Conservation (phyloP, 2,113 vertebrate genomes). For the Prinia subflava region DNA sequence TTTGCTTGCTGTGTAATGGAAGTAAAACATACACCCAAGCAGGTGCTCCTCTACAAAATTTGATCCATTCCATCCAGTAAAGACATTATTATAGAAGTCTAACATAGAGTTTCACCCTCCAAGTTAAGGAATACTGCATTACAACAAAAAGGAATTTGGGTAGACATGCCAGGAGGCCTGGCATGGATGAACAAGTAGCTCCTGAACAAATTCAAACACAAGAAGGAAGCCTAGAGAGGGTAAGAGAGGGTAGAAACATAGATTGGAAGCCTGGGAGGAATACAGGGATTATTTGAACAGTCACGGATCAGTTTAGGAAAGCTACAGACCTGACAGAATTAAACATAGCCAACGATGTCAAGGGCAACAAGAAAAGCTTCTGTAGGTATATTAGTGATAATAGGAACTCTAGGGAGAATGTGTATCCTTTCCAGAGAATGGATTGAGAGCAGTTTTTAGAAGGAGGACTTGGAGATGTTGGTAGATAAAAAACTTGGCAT, state of each 20-base stretch:
- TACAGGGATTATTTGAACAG: neutral
- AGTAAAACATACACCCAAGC: neutral
- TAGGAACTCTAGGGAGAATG: neutral
- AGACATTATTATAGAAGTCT: neutral
- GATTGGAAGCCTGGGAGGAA: neutral
- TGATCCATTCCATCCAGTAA: neutral
- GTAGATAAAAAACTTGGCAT: neutral
- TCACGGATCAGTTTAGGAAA: neutral
- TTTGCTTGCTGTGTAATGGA: neutral
- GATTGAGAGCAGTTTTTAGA: neutral
- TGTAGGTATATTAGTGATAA: rapidly evolving
- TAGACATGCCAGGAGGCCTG: neutral
- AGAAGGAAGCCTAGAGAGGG: neutral
- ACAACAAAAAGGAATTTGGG: neutral
- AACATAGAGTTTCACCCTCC: neutral
- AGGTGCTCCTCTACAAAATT: neutral
- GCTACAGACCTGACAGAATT: neutral
- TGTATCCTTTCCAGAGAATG: neutral
- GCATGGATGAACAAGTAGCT: neutral
- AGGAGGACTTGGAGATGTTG: neutral
- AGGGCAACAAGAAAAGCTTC: neutral
- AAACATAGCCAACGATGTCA: neutral
- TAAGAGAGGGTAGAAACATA: neutral
- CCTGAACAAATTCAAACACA: neutral
- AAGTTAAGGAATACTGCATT: neutral